phyloP scores from a whole-genome alignment of 2,113 vertebrate genomes.

The Ancistrus triradiatus region DNA sequence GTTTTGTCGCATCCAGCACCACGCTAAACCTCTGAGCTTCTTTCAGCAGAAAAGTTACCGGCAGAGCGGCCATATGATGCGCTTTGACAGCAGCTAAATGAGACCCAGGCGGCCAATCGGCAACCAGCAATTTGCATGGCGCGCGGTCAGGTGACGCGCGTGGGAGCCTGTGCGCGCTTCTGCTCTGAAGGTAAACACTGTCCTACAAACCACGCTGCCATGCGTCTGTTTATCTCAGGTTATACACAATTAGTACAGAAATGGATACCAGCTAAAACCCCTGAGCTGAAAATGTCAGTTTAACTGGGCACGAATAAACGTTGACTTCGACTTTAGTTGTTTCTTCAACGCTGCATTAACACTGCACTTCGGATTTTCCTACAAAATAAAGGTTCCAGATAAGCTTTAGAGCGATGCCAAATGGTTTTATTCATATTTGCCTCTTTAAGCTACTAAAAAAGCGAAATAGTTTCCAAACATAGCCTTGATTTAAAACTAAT shows the following conservation, averaged over 20 bases:
- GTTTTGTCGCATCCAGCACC: constrained; percentile 53
- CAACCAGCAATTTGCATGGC: constrained; percentile 80
- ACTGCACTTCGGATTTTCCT: too few species aligned
- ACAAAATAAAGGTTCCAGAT: too few species aligned
- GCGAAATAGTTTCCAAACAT: too few species aligned
- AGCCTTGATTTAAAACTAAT: too few species aligned
- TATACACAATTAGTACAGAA: too few species aligned
- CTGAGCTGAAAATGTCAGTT: neutral
- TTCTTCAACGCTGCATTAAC: too few species aligned
- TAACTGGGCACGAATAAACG: neutral
- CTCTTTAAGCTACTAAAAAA: too few species aligned
- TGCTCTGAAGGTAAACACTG: constrained; percentile 48
- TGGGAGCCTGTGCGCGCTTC: constrained; percentile 25
- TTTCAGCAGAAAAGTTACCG: constrained; percentile 58
- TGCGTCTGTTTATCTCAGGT: constrained; percentile 2
- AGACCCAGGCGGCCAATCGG: constrained; percentile 80
- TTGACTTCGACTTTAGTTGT: too few species aligned
- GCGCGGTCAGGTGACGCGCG: constrained; percentile 77
- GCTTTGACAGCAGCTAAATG: constrained; percentile 84
- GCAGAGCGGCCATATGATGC: constrained; percentile 78
- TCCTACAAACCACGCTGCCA: constrained; percentile 28
- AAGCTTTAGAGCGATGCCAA: too few species aligned
- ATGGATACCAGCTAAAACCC: too few species aligned
- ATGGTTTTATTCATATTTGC: too few species aligned
- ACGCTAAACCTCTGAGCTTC: constrained; percentile 55